Base-by-base conservation (phyloP, 2,797 vertebrate genomes). In the Scarus forsteni region DNA sequence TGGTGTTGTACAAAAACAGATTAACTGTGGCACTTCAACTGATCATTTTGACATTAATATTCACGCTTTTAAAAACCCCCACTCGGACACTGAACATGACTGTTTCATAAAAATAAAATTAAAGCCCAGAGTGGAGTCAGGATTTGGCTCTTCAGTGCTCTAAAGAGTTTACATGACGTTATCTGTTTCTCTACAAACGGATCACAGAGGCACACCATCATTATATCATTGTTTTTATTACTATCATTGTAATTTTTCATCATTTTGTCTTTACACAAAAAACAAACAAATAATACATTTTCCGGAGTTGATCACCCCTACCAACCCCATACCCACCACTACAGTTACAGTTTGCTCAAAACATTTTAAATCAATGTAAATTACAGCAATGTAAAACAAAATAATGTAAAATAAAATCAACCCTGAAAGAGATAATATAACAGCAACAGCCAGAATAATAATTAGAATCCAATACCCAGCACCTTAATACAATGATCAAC, bases 181-280 rank as follows among this genome's bases (percentile, higher is more conserved):
- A n/a, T n/a, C n/a, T n/a, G 10, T 10, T 12, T 42, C 12, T 44
- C 42, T 4, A 44, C 11, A 61, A 8, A 86, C 39, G 44, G 70
- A 83, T 74, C 67, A 46, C 57, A 75, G 53, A 83, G 62, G 45
- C 78, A 49, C 40, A 15, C 81, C 66, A 67, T 86, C 79, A 85
- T 91, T 88, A 93, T 94, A 90, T 93, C 88, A 92, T 92, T 92
- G 88, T 93, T 92, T 94, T 95, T 94, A 95, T 95, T 95, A 94
- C 93, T 94, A 94, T 94, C 88, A 91, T 94, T 93, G 92, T 94
- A 93, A 93, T 93, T 94, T 93, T 92, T 93, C 91, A 95, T 94
- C 80, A 91, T 94, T 92, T 93, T 86, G 71, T 93, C 84, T 94
- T 92, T 93, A 92, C 93, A 93, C 93, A 94, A 94, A 91, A 67